phyloP scores from a whole-genome alignment of 37 sponge, comb jelly and placozoan species.

The Dysidea cf. avara region DNA sequence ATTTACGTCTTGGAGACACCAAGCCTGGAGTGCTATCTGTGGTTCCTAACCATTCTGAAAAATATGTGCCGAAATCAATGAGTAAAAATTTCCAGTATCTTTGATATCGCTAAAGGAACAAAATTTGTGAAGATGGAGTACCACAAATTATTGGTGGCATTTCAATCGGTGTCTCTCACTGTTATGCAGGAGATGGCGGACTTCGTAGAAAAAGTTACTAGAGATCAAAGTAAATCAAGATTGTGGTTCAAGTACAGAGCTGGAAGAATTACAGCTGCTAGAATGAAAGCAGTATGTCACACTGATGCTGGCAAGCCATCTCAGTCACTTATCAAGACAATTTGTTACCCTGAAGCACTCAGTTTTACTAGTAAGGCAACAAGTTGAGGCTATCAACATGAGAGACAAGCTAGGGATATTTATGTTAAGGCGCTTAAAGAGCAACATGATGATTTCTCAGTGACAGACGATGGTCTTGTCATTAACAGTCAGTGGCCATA shows the following conservation, averaged over 20 bases:
- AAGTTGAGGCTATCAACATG: constrained; percentile 12
- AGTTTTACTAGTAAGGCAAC: constrained; percentile 7
- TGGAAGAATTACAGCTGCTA: constrained; percentile 9
- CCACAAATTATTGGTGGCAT: neutral
- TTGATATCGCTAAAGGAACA: neutral
- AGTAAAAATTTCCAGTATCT: neutral
- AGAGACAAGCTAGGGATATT: constrained; percentile 32
- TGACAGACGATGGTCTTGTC: neutral
- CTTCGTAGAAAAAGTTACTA: constrained; percentile 2
- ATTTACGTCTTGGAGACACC: neutral
- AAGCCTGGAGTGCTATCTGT: constrained; percentile 18
- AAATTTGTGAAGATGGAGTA: neutral
- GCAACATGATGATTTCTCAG: constrained; percentile 6
- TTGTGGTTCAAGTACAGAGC: constrained; percentile 26
- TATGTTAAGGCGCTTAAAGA: too few relatives aligned
- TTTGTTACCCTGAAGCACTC: constrained; percentile 8
- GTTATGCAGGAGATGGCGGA: neutral
- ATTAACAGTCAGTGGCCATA: constrained; percentile 1
- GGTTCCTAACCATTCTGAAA: constrained; percentile 5
- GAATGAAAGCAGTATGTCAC: constrained; percentile 7
- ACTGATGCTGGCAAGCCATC: neutral
- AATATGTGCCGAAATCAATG: constrained; percentile 1
- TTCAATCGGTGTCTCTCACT: neutral
- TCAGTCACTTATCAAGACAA: constrained; percentile 5
- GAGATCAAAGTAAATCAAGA: too few relatives aligned